Evolutionary conservation across 2,797 vertebrate genomes (phyloP).

Genomic region (Phataginus tetradactyla): DNA sequence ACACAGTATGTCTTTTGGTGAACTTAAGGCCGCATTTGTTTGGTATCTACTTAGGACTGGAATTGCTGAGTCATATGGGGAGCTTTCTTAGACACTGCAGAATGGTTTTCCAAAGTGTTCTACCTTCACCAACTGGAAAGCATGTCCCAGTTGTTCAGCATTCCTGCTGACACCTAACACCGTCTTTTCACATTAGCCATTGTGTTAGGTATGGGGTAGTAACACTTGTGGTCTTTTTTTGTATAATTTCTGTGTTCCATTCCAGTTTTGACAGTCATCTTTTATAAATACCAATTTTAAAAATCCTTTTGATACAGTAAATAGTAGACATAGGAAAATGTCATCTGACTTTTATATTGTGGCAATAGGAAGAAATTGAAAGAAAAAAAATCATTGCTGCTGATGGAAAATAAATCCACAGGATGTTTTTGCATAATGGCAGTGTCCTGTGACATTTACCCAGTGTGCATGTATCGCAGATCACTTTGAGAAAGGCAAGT

Average conservation of each 20-base stretch:
- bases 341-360: neutral
- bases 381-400: neutral
- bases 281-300: neutral
- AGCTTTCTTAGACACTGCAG: neutral
- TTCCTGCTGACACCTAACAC: neutral
- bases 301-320: neutral
- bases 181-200: neutral
- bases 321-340: neutral
- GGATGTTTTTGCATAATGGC: neutral
- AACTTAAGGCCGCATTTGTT: neutral
- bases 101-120: neutral
- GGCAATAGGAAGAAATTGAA: neutral
- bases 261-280: neutral
- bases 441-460: neutral
- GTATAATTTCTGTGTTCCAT: neutral
- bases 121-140: neutral
- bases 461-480: neutral
- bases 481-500: constrained; percentile 5
- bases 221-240: neutral
- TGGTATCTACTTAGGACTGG: neutral
- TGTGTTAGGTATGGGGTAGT: neutral
- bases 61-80: neutral
- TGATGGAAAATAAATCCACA: neutral
- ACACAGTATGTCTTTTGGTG: neutral
- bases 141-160: neutral